Base-by-base conservation (phyloP, 2,113 vertebrate genomes). In the Corythornis madagascariensis region DNA sequence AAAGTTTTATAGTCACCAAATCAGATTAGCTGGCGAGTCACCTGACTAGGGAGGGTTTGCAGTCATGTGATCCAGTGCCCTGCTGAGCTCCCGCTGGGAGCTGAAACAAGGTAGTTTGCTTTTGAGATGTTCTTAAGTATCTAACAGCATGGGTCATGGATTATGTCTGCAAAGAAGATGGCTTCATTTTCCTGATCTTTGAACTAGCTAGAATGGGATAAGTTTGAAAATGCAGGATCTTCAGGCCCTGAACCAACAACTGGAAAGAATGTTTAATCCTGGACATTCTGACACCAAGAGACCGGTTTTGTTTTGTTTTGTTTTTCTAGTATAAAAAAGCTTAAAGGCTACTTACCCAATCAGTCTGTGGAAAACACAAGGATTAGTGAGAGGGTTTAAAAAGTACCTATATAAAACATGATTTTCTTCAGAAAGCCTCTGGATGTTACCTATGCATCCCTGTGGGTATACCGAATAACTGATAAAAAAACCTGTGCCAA, bases 131-230 rank as follows among this genome's bases (percentile, higher is more conserved):
- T 95, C 93, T 93, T 94, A 96, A 97, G 93, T 83, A 89, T 78
- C 89, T 57, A 97, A 93, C 96, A 96, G 96, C 95, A 93, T 96
- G 95, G 83, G 73, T 47, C 45, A 7, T 72, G 93, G 94, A 97
- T 96, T 96, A 95, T 45, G 88, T 92, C 93, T 89, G 67, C 94
- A 94, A 95, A 96, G 93, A 94, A 96, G 96, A 96, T 96, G 94
- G 86, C 96, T 97, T 96, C 94, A 95, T 96, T 97, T 96, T 95
- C 93, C 83, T 94, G 60, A 91, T 95, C 93, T 96, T 97, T 97
- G 84, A 95, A 92, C 93, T 81, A 53, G 73, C 35, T 59, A 35
- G 87, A 91, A 92, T 86, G 38, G 92, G 93, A 83, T 92, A 77
- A 91, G 60, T 87, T 92, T 96, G 86, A 92, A 95, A 88, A 81